phyloP scores from a whole-genome alignment of 2,113 vertebrate genomes.

The Formicarius rufipectus region DNA sequence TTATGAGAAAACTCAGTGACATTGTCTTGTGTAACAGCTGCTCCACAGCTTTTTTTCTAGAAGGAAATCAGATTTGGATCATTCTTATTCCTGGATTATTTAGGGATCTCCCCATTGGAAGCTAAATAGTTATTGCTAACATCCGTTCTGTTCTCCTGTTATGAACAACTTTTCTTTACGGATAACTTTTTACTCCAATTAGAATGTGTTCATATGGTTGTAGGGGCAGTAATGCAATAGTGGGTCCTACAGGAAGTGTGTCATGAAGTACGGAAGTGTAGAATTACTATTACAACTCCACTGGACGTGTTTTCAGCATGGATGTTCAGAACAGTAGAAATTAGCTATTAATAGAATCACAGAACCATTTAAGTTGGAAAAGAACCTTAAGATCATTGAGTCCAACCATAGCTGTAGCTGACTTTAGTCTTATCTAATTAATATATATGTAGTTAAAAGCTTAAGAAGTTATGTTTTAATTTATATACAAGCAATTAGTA shows the following conservation, averaged over 20 bases:
- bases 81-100: not conserved
- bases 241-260: not conserved
- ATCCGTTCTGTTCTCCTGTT: not conserved
- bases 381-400: not conserved
- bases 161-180: not conserved
- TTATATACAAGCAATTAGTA: not conserved
- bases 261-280: not conserved
- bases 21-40: not conserved
- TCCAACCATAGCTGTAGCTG: not conserved
- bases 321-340: not conserved
- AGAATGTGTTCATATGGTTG: not conserved
- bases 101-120: not conserved
- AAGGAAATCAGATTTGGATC: not conserved
- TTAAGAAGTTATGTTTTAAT: not conserved
- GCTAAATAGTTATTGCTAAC: not conserved
- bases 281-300: not conserved
- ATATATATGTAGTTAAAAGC: not conserved
- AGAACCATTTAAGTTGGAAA: not conserved
- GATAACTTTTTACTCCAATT: not conserved
- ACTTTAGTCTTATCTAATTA: not conserved
- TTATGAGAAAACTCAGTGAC: not conserved
- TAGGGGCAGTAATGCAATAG: not conserved
- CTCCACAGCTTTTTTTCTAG: not conserved
- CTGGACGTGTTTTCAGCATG: not conserved
- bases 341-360: not conserved